Percentiles rank a stretch among this genome's conserved stretches.
Conservation (phyloP, 2,113 vertebrate species). For the Plotosus lineatus region DNA sequence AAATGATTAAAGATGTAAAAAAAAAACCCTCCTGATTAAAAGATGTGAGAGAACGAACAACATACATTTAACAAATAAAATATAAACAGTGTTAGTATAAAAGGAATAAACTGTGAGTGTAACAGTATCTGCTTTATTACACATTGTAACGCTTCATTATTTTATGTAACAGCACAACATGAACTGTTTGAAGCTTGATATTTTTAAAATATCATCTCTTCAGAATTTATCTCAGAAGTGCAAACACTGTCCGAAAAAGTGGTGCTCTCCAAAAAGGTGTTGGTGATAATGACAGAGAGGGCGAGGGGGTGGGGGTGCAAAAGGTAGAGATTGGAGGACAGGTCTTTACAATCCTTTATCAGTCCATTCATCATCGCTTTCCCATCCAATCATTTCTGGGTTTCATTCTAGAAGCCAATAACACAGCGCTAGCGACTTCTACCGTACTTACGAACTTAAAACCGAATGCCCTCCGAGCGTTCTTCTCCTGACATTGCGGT, state of each 20-base stretch:
- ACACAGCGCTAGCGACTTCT: neutral
- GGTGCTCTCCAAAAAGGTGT: neutral
- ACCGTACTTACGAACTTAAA: neutral
- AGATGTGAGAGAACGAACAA: neutral
- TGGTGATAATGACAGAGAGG: neutral
- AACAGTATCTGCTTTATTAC: neutral
- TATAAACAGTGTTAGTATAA: neutral
- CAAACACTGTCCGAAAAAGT: conserved; percentile 1
- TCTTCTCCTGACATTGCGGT: conserved; percentile 19
- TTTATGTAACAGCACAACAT: neutral
- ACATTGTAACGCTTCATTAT: neutral
- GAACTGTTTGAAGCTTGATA: neutral
- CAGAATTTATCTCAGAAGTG: neutral
- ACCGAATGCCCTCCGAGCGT: neutral
- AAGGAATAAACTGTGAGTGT: neutral
- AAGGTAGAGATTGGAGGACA: neutral
- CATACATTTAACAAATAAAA: neutral
- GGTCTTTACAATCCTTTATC: neutral
- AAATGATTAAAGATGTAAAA: neutral
- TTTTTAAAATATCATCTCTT: too few relatives aligned
- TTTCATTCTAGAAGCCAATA: neutral
- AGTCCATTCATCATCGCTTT: conserved; percentile 6
- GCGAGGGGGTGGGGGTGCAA: neutral
- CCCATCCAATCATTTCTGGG: neutral
- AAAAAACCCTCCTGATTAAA: neutral